Evolutionary conservation across 1,140 invertebrate species (phyloP), one percentile per base, ranked within the genome.

Genomic region (Drosophila takahashii): DNA sequence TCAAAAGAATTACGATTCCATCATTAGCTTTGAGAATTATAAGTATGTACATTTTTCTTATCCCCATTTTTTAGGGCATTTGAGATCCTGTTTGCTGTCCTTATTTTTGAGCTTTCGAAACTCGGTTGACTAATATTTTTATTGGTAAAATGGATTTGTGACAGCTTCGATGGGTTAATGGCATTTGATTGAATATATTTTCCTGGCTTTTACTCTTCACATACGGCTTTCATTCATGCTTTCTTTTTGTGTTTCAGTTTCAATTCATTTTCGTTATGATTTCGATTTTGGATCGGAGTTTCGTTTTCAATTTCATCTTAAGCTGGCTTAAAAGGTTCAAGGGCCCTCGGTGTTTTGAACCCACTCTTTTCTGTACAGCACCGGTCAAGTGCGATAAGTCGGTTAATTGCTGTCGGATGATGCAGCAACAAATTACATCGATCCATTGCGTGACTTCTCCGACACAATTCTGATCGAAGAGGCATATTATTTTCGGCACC

Each of bases 381-480:
- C 80, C 78, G 60, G 61, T 66, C 57, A 81, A 69, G 81, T 87
- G 83, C 74, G 81, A 87, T 86, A 86, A 86, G 75, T 71, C 51
- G 71, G 50, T 65, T 79, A 83, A 83, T 76, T 87, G 81, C 65
- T 51, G 51, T 58, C 44, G 64, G 65, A 87, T 86, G 79, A 59
- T 79, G 84, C 79, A 77, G 66, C 77, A 62, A 42, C 57, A 56
- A 69, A 54, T 69, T 52, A 56, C 52, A 44, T 27, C 41, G 47
- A 26, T 48, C 34, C 58, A 16, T 32, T 67, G 76, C 83, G 83
- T 85, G 81, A 81, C 80, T 75, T 57, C 52, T 37, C 36, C 58
- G 64, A 48, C 64, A 71, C 53, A 66, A 67, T 86, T 86, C 79
- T 87, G 75, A 79, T 57, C 64, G 27, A 29, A 39, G 48, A 26